These are phyloP conservation scores for Sinocyclocheilus anophthalmus DNA, from an alignment of 2,113 vertebrate genomes.

Conservation along the genomic window DNA sequence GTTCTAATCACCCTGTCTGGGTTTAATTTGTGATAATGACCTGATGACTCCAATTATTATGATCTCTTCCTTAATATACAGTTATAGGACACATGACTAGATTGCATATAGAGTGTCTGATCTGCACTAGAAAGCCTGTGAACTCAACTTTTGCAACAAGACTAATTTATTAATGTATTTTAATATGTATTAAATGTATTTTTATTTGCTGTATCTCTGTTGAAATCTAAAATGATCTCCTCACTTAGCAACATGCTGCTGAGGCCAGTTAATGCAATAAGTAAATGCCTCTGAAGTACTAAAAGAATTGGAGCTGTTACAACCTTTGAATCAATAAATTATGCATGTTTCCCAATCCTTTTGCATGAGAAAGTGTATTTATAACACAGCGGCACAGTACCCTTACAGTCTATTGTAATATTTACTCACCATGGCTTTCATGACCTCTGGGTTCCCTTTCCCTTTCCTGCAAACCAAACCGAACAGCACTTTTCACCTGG, in stretches of 20 bases:
- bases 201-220: neutral
- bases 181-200: neutral
- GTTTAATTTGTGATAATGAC: neutral
- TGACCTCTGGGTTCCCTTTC: conserved; percentile 47
- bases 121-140: neutral
- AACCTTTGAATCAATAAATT: neutral
- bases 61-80: neutral
- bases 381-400: neutral
- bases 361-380: neutral
- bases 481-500: conserved; percentile 58
- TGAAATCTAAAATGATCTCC: neutral
- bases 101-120: neutral
- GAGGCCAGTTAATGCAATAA: neutral
- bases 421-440: conserved; percentile 57
- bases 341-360: neutral
- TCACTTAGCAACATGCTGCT: neutral
- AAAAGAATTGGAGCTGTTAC: neutral
- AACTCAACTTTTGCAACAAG: neutral
- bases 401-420: neutral
- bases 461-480: conserved; percentile 32
- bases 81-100: neutral
- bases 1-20: neutral
- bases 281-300: neutral
- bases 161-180: neutral
- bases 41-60: neutral